Evolutionary conservation across 2,888 invertebrate genomes (phyloP).

Genomic region (Dryobotodes eremita): DNA sequence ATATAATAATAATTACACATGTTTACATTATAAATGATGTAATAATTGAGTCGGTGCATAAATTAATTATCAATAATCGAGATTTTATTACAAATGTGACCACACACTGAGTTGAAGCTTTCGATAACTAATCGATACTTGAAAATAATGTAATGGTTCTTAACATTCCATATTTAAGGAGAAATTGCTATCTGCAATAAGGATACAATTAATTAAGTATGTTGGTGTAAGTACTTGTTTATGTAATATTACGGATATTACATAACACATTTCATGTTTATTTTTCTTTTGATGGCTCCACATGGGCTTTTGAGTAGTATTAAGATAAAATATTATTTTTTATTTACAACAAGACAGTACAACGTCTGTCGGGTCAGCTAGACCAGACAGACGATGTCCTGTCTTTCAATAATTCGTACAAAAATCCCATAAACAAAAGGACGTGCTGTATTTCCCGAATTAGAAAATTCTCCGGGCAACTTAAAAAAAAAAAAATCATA

Average conservation of each 20-base stretch:
- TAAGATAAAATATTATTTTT: neutral
- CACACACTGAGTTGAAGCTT: slow-evolving; percentile 34
- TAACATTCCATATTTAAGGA: slow-evolving; percentile 9
- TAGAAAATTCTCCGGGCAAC: too few relatives aligned
- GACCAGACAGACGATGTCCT: too few relatives aligned
- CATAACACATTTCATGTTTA: slow-evolving; percentile 5
- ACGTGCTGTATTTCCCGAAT: too few relatives aligned
- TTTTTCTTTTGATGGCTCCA: neutral
- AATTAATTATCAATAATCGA: slow-evolving; percentile 29
- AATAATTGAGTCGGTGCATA: slow-evolving; percentile 23
- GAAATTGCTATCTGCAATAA: slow-evolving; percentile 29
- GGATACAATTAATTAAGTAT: slow-evolving; percentile 23
- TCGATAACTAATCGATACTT: slow-evolving; percentile 20
- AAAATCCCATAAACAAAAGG: too few relatives aligned
- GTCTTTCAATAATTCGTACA: too few relatives aligned
- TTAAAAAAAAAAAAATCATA: too few relatives aligned
- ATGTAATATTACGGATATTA: slow-evolving; percentile 15
- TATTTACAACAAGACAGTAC: too few relatives aligned
- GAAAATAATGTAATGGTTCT: slow-evolving; percentile 14
- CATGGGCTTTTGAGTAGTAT: neutral
- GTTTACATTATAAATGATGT: slow-evolving; percentile 37
- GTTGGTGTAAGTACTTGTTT: neutral
- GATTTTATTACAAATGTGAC: slow-evolving; percentile 33
- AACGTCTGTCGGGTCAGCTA: too few relatives aligned
- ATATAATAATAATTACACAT: slow-evolving; percentile 28